A percentile compares a stretch with the other conserved stretches of the same genome.
These are phyloP conservation scores for Parapsyche elsis DNA, from an alignment of 1,140 invertebrate species.

Conservation along the genomic window DNA sequence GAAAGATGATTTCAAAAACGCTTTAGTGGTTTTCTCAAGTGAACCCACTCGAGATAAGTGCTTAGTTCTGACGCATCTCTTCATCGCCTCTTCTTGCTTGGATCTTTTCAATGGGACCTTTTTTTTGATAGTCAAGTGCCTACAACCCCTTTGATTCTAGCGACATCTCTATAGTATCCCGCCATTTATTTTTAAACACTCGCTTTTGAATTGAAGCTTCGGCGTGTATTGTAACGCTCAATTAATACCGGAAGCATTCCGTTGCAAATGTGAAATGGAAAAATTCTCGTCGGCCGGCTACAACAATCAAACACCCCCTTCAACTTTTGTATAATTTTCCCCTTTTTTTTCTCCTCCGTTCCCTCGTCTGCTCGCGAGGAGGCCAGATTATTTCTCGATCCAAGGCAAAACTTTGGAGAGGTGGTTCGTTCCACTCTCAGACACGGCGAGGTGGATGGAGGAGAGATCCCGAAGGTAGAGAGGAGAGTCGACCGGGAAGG, in stretches of 20 bases:
- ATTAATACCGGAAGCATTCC: conserved; percentile 36
- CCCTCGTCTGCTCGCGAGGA: conserved; percentile 19
- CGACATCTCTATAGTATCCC: neutral
- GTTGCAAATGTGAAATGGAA: neutral
- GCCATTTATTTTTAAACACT: conserved; percentile 1
- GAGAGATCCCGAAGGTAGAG: conserved; percentile 28
- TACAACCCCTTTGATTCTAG: conserved; percentile 26
- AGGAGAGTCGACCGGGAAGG: neutral
- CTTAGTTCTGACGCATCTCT: conserved; percentile 42
- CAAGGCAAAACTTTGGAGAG: conserved; percentile 42
- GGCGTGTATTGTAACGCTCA: conserved; percentile 10
- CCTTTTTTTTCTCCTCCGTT: conserved; percentile 35
- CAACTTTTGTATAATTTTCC: conserved; percentile 52
- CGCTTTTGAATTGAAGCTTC: too few relatives aligned
- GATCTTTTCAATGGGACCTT: conserved; percentile 24
- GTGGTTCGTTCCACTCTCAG: conserved; percentile 23
- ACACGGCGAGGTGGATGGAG: conserved; percentile 11
- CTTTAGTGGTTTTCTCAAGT: conserved; percentile 45
- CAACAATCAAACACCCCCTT: conserved; percentile 38
- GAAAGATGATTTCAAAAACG: conserved; percentile 39
- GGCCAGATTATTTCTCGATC: conserved; percentile 50
- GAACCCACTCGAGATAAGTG: conserved; percentile 47
- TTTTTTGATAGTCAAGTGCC: conserved; percentile 28
- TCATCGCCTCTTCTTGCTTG: conserved; percentile 20
- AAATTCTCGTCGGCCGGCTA: conserved; percentile 13